Evolutionary conservation across 2,113 vertebrate genomes (phyloP), one percentile per base, ranked within the genome.

Genomic region (Trochalopteron elliotii): DNA sequence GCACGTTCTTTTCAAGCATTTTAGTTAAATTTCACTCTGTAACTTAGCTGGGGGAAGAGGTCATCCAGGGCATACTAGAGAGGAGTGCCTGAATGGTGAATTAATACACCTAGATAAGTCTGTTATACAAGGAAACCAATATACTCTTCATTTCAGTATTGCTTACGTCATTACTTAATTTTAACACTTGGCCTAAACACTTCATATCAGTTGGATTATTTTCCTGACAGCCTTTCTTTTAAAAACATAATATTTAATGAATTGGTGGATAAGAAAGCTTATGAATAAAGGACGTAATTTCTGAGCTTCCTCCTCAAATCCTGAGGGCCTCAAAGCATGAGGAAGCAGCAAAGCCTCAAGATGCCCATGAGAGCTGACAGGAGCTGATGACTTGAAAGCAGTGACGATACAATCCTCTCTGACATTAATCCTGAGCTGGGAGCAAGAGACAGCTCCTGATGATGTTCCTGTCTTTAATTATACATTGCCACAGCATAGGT

Each of bases 101-200:
- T 83, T 86, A 87, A 86, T 23, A 23, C 33, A 75, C 65, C 42
- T 52, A 39, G 52, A 37, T 39, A 82, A 83, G 55, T 63, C 20
- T 52, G 30, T 70, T 87, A 56, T 10, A 22, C 39, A 59, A 87
- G 77, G 37, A 92, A 90, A 52, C 50, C 40, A 47, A 56, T 21
- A 40, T 6, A 47, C 8, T 22, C 49, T 87, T 52, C 52, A 23
- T 55, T 87, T 92, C 37, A 71, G 27, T n/a, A 40, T 28, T 88
- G 16, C 74, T 92, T 64, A 71, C 14, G 1, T 70, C 80, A 90
- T 30, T 24, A 40, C 60, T 93, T 83, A 91, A 92, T 95, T 92
- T 95, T 93, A 95, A 80, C 37, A 75, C 13, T 87, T 94, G 60
- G 69, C 40, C 44, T 92, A n/a, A 93, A 90, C 88, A 60, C 23